phyloP scores from a whole-genome alignment of 2,888 invertebrate species.

The Oxycera nigricornis region DNA sequence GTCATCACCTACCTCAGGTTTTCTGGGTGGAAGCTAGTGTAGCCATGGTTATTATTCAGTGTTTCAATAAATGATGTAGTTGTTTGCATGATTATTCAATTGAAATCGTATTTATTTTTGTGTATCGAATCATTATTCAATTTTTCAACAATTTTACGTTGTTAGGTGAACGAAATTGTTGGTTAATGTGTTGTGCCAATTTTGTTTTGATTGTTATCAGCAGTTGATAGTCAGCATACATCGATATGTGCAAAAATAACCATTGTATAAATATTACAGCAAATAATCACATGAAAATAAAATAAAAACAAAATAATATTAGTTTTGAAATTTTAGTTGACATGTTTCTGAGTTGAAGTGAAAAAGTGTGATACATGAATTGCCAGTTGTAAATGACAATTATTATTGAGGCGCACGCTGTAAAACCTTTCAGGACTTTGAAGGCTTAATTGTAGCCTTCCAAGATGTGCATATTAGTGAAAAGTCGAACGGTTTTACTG shows the following conservation, averaged over 20 bases:
- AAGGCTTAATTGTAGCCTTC: not conserved
- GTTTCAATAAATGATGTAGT: slow-evolving; percentile 35
- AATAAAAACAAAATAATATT: slow-evolving; percentile 28
- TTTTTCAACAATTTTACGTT: not conserved
- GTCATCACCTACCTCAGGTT: slow-evolving; percentile 85
- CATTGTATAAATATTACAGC: slow-evolving; percentile 24
- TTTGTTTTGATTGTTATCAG: slow-evolving; percentile 21
- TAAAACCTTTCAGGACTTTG: not conserved
- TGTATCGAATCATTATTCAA: not conserved
- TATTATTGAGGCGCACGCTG: not conserved
- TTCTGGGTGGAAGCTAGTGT: slow-evolving; percentile 81
- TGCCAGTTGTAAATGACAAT: no score
- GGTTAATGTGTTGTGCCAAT: not conserved
- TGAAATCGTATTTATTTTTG: not conserved
- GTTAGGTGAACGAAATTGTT: not conserved
- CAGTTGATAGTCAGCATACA: not conserved
- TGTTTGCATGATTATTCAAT: slow-evolving; percentile 36
- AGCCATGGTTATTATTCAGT: slow-evolving; percentile 27
- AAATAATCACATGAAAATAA: slow-evolving; percentile 36
- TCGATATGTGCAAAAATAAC: not conserved
- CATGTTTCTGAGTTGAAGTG: not conserved
- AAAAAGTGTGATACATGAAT: no score
- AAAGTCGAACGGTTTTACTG: no score
- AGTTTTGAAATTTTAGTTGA: not conserved
- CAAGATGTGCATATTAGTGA: no score